phyloP scores from a whole-genome alignment of 2,113 vertebrate species.

The Sapajus apella region DNA sequence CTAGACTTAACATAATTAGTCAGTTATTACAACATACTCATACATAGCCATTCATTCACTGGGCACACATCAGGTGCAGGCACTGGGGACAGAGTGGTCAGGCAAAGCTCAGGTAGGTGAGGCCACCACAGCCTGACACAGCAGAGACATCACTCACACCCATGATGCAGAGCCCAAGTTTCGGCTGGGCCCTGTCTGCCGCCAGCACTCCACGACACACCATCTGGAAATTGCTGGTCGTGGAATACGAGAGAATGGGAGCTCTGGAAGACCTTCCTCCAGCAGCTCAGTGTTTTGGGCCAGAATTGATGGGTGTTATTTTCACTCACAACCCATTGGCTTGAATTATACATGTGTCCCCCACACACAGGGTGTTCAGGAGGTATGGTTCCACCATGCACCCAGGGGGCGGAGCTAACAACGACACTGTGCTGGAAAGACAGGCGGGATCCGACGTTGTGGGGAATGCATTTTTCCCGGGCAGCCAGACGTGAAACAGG shows the following conservation, averaged over 20 bases:
- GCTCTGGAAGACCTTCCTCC: not conserved
- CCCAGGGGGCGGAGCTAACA: not conserved
- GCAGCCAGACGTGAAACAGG: not conserved
- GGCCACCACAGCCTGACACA: not conserved
- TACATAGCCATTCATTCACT: too few species aligned
- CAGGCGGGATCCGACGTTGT: rapidly evolving
- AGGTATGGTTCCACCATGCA: not conserved
- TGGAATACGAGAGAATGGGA: not conserved
- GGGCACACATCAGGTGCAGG: not conserved
- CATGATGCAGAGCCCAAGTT: rapidly evolving
- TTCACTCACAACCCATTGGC: not conserved
- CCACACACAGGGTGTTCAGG: rapidly evolving
- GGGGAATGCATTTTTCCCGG: rapidly evolving
- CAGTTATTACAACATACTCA: not conserved
- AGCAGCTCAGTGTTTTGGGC: not conserved
- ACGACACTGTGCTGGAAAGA: not conserved
- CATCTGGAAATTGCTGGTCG: not conserved
- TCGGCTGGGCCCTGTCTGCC: too few species aligned
- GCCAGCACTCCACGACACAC: not conserved
- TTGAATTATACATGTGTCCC: not conserved
- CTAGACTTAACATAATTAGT: too few species aligned
- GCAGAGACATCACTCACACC: not conserved
- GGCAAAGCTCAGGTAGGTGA: not conserved
- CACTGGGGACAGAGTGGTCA: not conserved
- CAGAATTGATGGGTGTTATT: rapidly evolving